A percentile compares a stretch with the other conserved stretches of the same genome.
These are phyloP conservation scores for Nipponacmea schrenckii DNA, from an alignment of 2,888 invertebrate species.

Conservation along the genomic window DNA sequence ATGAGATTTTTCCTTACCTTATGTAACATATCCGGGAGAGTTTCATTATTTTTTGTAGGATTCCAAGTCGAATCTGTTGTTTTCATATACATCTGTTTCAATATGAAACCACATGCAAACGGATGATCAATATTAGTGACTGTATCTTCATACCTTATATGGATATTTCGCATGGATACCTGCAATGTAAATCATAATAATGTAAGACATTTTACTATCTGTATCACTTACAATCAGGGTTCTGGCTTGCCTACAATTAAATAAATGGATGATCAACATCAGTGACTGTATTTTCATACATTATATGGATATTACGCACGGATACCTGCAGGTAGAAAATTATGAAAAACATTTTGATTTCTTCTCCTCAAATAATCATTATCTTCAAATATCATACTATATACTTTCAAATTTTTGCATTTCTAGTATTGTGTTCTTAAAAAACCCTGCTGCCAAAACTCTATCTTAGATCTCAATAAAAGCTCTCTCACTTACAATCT, in stretches of 20 bases:
- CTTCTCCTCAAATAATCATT: too few species aligned
- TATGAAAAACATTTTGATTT: too few species aligned
- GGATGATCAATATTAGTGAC: slow-evolving; percentile 80
- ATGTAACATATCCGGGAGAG: slow-evolving; percentile 74
- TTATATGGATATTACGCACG: neutral
- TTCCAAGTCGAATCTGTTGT: slow-evolving; percentile 88
- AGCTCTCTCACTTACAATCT: too few species aligned
- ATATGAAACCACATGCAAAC: slow-evolving; percentile 83
- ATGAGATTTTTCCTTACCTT: slow-evolving; percentile 68
- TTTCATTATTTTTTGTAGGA: slow-evolving; percentile 75
- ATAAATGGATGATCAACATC: neutral
- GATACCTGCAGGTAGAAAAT: neutral
- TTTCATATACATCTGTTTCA: slow-evolving; percentile 81
- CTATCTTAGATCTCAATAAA: too few species aligned
- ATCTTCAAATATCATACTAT: too few species aligned
- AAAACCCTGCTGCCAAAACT: too few species aligned
- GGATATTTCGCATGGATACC: slow-evolving; percentile 84
- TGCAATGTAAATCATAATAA: slow-evolving; percentile 34
- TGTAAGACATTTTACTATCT: too few species aligned
- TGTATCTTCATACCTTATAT: slow-evolving; percentile 90
- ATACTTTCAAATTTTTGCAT: too few species aligned
- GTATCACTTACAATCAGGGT: too few species aligned
- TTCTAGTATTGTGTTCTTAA: too few species aligned
- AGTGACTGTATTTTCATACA: too few species aligned
- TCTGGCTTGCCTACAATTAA: too few species aligned